phyloP scores from a whole-genome alignment of 2,888 invertebrate genomes.

The Caenorhabditis afra region DNA sequence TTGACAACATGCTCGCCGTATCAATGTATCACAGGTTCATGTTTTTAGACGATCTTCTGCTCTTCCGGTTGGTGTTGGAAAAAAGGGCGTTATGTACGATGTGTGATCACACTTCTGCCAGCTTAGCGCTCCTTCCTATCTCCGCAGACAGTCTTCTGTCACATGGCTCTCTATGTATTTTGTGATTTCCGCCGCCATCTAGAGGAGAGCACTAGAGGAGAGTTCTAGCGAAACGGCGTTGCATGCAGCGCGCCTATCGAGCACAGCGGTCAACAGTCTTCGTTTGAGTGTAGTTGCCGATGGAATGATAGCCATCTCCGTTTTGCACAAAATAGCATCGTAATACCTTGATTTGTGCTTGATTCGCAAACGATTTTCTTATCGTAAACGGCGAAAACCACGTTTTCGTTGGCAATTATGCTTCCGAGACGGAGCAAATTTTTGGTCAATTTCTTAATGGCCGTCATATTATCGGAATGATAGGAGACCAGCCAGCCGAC shows the following conservation, averaged over 20 bases:
- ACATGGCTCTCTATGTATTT: conserved; percentile 23
- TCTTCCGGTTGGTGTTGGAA: neutral
- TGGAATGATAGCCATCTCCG: conserved; percentile 11
- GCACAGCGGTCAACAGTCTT: conserved; percentile 34
- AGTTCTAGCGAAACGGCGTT: conserved; percentile 5
- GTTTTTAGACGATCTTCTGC: neutral
- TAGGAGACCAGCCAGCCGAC: conserved; percentile 12
- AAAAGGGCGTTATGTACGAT: conserved; percentile 26
- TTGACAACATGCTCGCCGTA: neutral
- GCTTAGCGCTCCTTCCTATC: neutral
- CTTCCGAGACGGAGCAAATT: conserved; percentile 3
- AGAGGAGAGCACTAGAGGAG: conserved; percentile 22
- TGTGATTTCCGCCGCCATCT: conserved; percentile 25
- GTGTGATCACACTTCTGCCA: conserved; percentile 22
- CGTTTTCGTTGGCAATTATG: neutral
- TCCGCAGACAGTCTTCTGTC: conserved; percentile 27
- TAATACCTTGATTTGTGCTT: conserved; percentile 2
- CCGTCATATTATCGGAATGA: neutral
- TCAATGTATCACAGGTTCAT: conserved; percentile 27
- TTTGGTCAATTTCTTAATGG: neutral
- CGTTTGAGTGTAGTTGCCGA: conserved; percentile 10
- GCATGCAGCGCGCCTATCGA: neutral
- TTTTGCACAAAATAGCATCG: conserved; percentile 7
- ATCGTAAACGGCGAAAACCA: conserved; percentile 7
- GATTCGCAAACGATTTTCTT: neutral